Evolutionary conservation across 2,113 vertebrate species (phyloP).

Genomic region (Butorides virescens): DNA sequence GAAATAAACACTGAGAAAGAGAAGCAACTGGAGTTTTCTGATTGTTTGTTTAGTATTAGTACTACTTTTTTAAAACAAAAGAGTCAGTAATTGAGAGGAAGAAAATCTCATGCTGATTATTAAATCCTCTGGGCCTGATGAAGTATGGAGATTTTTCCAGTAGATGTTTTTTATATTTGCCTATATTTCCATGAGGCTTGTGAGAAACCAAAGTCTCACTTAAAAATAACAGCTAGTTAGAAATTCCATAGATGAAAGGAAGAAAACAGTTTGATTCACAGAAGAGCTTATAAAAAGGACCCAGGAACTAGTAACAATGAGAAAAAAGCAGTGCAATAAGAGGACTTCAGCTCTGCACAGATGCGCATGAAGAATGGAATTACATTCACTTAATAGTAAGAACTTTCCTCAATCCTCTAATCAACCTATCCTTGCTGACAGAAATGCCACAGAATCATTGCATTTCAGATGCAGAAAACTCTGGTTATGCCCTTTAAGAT

Average conservation of each 20-base stretch:
- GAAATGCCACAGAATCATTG: neutral
- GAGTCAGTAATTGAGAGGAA: neutral
- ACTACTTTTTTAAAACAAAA: slow-evolving; percentile 12
- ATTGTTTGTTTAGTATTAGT: slow-evolving; percentile 35
- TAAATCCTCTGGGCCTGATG: slow-evolving; percentile 34
- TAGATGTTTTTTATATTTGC: slow-evolving; percentile 38
- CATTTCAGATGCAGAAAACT: neutral
- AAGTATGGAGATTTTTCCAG: slow-evolving; percentile 39
- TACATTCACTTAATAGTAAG: neutral
- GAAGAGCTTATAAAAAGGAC: neutral
- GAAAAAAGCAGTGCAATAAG: neutral
- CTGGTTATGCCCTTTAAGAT: neutral
- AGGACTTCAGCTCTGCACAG: neutral
- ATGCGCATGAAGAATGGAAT: neutral
- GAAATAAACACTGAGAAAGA: slow-evolving; percentile 45
- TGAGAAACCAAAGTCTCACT: slow-evolving; percentile 3
- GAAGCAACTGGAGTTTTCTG: neutral
- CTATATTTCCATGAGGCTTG: slow-evolving; percentile 18
- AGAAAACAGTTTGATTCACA: neutral
- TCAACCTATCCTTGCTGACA: neutral
- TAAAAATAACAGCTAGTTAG: slow-evolving; percentile 45
- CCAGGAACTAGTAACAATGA: neutral
- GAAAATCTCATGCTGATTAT: slow-evolving; percentile 50
- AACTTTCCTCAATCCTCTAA: neutral
- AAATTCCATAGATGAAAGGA: neutral